A percentile compares a stretch with the other conserved stretches of the same genome.
Conservation (phyloP, 2,888 invertebrate species). For the Rhagonycha lutea region DNA sequence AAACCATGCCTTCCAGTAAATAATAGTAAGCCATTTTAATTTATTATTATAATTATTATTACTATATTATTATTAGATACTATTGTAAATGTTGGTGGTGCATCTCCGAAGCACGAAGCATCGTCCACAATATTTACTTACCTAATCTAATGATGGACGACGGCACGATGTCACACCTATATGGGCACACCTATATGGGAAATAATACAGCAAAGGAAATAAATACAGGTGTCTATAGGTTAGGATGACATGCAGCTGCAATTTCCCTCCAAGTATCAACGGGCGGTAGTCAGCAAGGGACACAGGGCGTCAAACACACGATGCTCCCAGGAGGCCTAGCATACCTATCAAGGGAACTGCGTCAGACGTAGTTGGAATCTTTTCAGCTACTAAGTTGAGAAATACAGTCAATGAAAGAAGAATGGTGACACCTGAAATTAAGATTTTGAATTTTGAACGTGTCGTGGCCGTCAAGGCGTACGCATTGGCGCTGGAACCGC, state of each 20-base stretch:
- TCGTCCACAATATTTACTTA: constrained; percentile 23
- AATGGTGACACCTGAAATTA: constrained; percentile 89
- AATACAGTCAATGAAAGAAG: constrained; percentile 97
- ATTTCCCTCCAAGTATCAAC: constrained; percentile 59
- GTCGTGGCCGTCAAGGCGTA: constrained; percentile 40
- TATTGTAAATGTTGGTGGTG: neutral
- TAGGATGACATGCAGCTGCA: constrained; percentile 34
- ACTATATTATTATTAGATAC: constrained; percentile 5
- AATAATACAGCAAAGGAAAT: constrained; percentile 9
- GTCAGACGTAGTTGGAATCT: constrained; percentile 88
- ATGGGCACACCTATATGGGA: constrained; percentile 12
- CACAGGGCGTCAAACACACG: constrained; percentile 55
- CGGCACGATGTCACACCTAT: constrained; percentile 12
- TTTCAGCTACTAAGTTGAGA: constrained; percentile 96
- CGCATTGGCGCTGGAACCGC: constrained; percentile 37
- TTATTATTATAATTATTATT: neutral
- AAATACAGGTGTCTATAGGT: constrained; percentile 22
- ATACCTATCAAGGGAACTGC: constrained; percentile 83
- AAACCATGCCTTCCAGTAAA: neutral
- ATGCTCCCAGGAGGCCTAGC: constrained; percentile 54
- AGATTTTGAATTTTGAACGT: constrained; percentile 55
- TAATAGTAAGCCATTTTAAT: neutral
- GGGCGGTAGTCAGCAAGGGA: constrained; percentile 53
- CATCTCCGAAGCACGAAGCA: constrained; percentile 4
- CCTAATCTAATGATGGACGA: constrained; percentile 4